Evolutionary conservation across 2,888 invertebrate species (phyloP), one percentile per base, ranked within the genome.

Genomic region (Dynastes maya): DNA sequence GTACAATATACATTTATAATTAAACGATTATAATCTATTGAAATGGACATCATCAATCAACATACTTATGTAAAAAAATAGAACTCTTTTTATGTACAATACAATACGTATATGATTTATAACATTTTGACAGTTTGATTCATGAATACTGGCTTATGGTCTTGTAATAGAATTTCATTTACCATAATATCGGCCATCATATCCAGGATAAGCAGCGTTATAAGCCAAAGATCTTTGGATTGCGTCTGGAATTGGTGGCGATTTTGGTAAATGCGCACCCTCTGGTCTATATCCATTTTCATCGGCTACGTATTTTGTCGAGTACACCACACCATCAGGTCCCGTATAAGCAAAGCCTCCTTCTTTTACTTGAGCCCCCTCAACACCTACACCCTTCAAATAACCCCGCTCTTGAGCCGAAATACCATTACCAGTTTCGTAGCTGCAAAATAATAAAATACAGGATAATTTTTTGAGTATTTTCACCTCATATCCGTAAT

Each of bases 201-300:
- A 45, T 11, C 64, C 27, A 6, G 75, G 63, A 75, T 63, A 64
- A 13, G 82, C 82, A 4, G 82, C 81, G 53, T 83, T 83, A 76
- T 79, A 83, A 27, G 79, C 82, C 32, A 83, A 65, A 16, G 82
- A 81, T 67, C 80, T 80, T 61, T 80, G 77, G 58, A 83, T 83
- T 6, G 81, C 83, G 5, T 80, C 81, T 27, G 83, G 83, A 82
- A 95, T 90, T 13, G 95, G 94, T 37, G 95, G 95, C 6, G 95
- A 92, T 2, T 94, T 94, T 58, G 95, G 95, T 83, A 95, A 88
- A 88, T 95, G 95, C 64, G 94, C 94, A 70, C 95, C 95, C 83
- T 92, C 92, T 22, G 95, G 93, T 85, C 93, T 92, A 88, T 94
- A 95, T 78, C 95, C 95, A 86, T 94, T 94, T 88, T 95, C 95